Evolutionary conservation across 2,113 vertebrate genomes (phyloP).

Genomic region (Aix galericulata): DNA sequence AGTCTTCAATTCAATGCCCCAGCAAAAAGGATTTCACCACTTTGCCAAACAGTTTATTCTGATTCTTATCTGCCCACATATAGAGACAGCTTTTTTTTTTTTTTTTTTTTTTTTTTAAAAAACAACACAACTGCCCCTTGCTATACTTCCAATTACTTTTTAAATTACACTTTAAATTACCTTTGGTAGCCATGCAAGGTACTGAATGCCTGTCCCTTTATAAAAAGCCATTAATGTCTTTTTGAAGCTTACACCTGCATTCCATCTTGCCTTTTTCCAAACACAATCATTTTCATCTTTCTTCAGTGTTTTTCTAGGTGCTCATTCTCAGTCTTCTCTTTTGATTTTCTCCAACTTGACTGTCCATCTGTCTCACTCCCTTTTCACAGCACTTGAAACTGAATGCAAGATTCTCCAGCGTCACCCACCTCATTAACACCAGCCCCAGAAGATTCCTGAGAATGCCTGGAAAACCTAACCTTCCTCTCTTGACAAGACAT

Average conservation of each 20-base stretch:
- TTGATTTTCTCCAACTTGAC: neutral
- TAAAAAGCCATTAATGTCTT: neutral
- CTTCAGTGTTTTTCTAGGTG: neutral
- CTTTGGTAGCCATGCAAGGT: neutral
- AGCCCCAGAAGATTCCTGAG: neutral
- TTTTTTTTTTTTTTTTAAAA: too few relatives aligned
- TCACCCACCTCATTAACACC: neutral
- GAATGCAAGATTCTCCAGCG: neutral
- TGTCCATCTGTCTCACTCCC: fast-evolving
- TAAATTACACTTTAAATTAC: neutral
- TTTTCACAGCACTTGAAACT: neutral
- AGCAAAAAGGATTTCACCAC: neutral
- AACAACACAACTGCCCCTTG: neutral
- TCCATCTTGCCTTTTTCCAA: neutral
- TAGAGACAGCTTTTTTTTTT: neutral
- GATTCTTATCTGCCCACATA: neutral
- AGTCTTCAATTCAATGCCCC: neutral
- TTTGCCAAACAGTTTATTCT: neutral
- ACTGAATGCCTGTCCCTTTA: neutral
- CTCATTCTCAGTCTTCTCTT: neutral
- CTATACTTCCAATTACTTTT: neutral
- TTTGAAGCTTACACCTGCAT: neutral
- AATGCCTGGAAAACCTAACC: neutral
- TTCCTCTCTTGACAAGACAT: neutral
- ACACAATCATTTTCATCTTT: neutral